Evolutionary conservation across 2,888 invertebrate genomes (phyloP).

Genomic region (Stramonita haemastoma): DNA sequence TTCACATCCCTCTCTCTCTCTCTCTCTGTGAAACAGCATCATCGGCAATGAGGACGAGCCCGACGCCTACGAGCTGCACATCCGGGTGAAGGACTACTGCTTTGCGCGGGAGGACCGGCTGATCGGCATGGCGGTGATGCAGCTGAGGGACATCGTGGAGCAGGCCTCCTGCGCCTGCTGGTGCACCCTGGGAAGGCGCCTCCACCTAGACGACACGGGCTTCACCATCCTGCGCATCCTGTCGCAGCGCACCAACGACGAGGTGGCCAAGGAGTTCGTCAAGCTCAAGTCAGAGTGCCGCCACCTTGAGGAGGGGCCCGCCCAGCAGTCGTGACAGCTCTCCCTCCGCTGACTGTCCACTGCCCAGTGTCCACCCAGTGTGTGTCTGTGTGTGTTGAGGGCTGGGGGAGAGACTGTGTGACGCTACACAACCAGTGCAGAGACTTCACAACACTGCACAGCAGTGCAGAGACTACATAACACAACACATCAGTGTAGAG

Average conservation of each 20-base stretch:
- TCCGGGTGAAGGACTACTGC: slow-evolving; percentile 99
- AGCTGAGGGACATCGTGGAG: slow-evolving; percentile 96
- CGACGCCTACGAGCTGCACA: slow-evolving; percentile 97
- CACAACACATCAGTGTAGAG: too few relatives aligned
- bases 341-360: too few relatives aligned
- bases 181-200: slow-evolving; percentile 91
- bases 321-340: slow-evolving; percentile 33
- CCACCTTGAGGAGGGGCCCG: slow-evolving; percentile 68
- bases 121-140: slow-evolving; percentile 95
- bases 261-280: slow-evolving; percentile 99
- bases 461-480: too few relatives aligned
- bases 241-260: slow-evolving; percentile 98
- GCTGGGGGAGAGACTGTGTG: too few relatives aligned
- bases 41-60: slow-evolving; percentile 98
- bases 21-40: too few relatives aligned
- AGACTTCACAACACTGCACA: too few relatives aligned
- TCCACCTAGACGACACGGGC: slow-evolving; percentile 99
- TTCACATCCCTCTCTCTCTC: too few relatives aligned
- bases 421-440: too few relatives aligned
- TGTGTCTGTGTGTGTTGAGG: neutral
- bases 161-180: slow-evolving; percentile 96
- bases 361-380: neutral
- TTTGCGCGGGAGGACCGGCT: slow-evolving; percentile 98
- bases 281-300: slow-evolving; percentile 94
- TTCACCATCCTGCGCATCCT: slow-evolving; percentile 80